phyloP scores from a whole-genome alignment of 2,113 vertebrate genomes.

The Anthoscopus minutus region DNA sequence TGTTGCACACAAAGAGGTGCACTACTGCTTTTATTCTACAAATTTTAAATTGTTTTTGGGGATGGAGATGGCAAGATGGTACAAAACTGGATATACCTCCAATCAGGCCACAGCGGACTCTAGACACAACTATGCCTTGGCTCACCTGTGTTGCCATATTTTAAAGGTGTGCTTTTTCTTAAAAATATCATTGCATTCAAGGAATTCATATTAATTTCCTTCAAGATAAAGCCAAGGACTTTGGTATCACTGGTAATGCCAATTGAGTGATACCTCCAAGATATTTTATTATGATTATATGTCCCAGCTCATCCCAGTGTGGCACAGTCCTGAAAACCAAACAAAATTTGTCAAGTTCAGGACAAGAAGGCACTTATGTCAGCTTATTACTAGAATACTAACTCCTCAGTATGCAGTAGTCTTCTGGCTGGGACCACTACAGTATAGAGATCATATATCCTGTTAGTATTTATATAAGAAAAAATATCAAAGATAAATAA shows the following conservation, averaged over 20 bases:
- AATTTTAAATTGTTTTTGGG: neutral
- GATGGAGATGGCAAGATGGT: neutral
- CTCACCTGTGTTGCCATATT: neutral
- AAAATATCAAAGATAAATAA: neutral
- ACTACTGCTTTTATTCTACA: neutral
- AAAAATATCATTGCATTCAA: neutral
- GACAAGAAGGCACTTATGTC: neutral
- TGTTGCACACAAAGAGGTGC: neutral
- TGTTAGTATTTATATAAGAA: neutral
- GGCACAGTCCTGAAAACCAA: neutral
- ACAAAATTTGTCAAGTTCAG: neutral
- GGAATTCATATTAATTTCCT: neutral
- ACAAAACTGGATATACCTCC: neutral
- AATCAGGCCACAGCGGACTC: neutral
- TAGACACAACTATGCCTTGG: fast-evolving
- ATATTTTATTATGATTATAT: neutral
- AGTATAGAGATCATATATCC: neutral
- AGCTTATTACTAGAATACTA: neutral
- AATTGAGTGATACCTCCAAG: neutral
- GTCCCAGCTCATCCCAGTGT: neutral
- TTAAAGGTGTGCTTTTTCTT: neutral
- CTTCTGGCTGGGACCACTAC: neutral
- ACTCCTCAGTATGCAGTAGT: neutral
- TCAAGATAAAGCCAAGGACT: neutral
- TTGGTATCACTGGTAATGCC: neutral